Evolutionary conservation across 2,113 vertebrate species (phyloP), one percentile per base, ranked within the genome.

Genomic region (Mesocricetus auratus): DNA sequence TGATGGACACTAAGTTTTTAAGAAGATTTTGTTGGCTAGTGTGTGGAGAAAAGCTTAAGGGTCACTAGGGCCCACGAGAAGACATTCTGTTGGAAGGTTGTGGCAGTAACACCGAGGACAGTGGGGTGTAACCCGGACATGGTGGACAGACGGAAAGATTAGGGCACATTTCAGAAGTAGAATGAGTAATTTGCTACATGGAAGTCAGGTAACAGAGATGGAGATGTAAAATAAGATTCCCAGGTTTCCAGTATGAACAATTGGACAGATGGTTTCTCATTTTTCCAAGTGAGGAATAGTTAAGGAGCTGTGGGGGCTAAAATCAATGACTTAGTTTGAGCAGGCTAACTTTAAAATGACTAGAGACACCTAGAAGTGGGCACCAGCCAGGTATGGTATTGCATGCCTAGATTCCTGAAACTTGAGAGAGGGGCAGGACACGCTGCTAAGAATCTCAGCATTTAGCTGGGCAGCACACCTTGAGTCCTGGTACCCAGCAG

Each of bases 271-370:
- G 74, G 86, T 39, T 33, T 69, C 5, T 92, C 3, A 2, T 33
- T 71, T 96, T 90, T 90, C 81, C 53, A 64, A 75, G 81, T 31
- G 62, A 88, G 26, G n/a, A 66, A 66, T 33, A 66, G 53, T 92
- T 50, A 50, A 78, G 45, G 53, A 53, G 45, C 24, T 66, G 16
- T 45, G 22, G 15, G 19, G 47, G 58, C 24, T 87, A 73, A 39
- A 45, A 36, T 62, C n/a, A 50, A 5, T 39, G 71, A 73, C 86
- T 89, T 77, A 50, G 31, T 74, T 75, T 88, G 69, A 94, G 78
- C 50, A 53, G 56, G 56, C 87, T 94, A 85, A 91, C 71, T 90
- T 53, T 73, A 90, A 97, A 86, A 89, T 91, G 58, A 62, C 64
- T 68, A 53, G 47, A 74, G 79, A 85, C 16, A 82, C 64, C 47